Evolutionary conservation across 2,797 vertebrate genomes (phyloP).

Genomic region (Meriones psammophilus): DNA sequence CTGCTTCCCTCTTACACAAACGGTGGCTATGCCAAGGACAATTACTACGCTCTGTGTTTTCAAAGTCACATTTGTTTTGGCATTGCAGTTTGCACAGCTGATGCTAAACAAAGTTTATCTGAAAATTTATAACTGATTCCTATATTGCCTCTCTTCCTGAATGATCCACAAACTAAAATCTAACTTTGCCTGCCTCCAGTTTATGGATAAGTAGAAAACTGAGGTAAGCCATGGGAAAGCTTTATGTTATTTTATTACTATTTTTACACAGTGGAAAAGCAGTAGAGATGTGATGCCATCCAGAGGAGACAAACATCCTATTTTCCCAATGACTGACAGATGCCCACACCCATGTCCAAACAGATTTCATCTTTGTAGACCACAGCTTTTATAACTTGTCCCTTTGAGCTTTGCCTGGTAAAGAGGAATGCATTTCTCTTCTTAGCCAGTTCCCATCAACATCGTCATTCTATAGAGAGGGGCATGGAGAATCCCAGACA

Average conservation of each 20-base stretch:
- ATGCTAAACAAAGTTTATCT: conserved; percentile 1
- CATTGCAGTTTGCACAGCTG: not conserved
- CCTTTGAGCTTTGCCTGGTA: not conserved
- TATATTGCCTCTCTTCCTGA: conserved; percentile 8
- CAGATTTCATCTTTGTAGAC: not conserved
- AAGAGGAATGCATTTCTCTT: not conserved
- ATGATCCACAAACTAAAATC: conserved; percentile 1
- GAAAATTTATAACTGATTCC: not conserved
- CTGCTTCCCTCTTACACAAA: conserved; percentile 45
- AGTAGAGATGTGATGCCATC: not conserved
- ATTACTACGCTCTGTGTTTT: conserved; percentile 24
- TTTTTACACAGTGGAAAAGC: not conserved
- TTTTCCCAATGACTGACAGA: not conserved
- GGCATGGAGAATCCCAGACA: not conserved
- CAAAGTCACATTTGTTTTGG: conserved; percentile 51
- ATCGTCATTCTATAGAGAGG: not conserved
- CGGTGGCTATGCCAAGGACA: not conserved
- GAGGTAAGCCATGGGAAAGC: conserved; percentile 1
- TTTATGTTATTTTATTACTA: not conserved
- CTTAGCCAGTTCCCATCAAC: not conserved
- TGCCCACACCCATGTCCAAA: not conserved
- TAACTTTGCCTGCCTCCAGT: not conserved
- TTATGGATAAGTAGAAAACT: conserved; percentile 30
- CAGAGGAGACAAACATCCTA: not conserved
- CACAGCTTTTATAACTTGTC: not conserved